phyloP scores from a whole-genome alignment of 2,113 vertebrate species.

The Ptilorrhoa leucosticta region DNA sequence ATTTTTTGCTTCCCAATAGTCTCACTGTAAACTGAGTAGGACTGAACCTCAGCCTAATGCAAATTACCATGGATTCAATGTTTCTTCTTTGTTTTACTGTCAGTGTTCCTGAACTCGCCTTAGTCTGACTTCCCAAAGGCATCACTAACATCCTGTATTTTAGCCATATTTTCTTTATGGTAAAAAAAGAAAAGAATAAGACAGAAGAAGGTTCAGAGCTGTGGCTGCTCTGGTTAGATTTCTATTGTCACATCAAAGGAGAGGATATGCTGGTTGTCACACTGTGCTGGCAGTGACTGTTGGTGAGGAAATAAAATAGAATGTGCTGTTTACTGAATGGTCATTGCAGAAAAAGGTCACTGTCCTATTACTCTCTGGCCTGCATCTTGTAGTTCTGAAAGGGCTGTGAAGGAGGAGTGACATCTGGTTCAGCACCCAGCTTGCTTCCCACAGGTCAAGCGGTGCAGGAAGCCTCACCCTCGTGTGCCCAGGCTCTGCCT shows the following conservation, averaged over 20 bases:
- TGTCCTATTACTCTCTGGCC: background rate
- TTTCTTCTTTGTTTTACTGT: background rate
- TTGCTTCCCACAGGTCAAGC: background rate
- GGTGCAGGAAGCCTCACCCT: background rate
- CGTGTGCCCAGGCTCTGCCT: rapidly evolving
- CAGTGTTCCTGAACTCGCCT: background rate
- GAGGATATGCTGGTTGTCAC: background rate
- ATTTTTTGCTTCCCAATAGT: background rate
- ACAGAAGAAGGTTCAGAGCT: background rate
- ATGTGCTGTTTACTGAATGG: background rate
- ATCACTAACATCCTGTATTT: background rate
- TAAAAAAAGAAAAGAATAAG: background rate
- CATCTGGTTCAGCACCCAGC: background rate
- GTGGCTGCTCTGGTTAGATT: background rate
- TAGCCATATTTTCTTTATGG: background rate
- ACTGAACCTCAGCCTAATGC: background rate
- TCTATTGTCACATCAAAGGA: background rate
- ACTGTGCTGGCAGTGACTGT: background rate
- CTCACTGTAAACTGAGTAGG: background rate
- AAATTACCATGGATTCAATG: background rate
- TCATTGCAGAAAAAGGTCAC: background rate
- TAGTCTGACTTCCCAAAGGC: background rate
- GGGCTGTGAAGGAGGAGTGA: background rate
- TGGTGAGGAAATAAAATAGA: background rate
- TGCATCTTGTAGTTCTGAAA: background rate